Base-by-base conservation (phyloP, 2,888 invertebrate species). In the Scrobipalpa atriplicella region DNA sequence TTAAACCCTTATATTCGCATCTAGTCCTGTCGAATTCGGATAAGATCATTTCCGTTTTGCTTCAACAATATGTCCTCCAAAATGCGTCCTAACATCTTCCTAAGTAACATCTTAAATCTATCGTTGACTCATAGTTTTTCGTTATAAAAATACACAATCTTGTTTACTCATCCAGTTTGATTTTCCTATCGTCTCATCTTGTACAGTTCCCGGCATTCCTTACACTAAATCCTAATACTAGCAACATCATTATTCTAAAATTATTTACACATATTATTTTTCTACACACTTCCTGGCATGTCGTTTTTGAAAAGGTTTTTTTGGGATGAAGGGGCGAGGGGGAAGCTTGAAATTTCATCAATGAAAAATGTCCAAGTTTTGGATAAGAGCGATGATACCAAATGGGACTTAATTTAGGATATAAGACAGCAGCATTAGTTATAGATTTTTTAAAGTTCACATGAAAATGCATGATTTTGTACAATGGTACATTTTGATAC, bases 301-400 rank as follows among this genome's bases (percentile, higher is more conserved):
- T 81, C 74, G 75, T 74, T 74, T 68, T 70, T 74, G 74, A 71
- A 71, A 69, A 76, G 78, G 78, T 75, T 69, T 72, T 72, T 77
- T 72, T 74, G 77, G 69, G 77, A 83, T 75, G 83, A 86, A 84
- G 84, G 81, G 82, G 82, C 79, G 79, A 79, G 76, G 73, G 76
- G 75, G 70, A 88, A 87, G 87, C 87, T 89, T 87, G 88, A 89
- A 89, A 90, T 90, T 91, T 90, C 89, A 91, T 90, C 91, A 91
- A 91, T 91, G 91, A 90, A 82, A 82, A 83, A 74, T 75, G 79
- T 71, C 51, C 16, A 52, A 38, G 18, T 47, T 36, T n/a, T 36
- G 60, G 38, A 41, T 10, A 41, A 18, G 3, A 41, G 11, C 6
- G 19, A 41, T 19, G 29, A 61, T 39, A 29, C 38, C 10, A 41